Evolutionary conservation across 2,113 vertebrate species (phyloP).

Genomic region (Struthio camelus): DNA sequence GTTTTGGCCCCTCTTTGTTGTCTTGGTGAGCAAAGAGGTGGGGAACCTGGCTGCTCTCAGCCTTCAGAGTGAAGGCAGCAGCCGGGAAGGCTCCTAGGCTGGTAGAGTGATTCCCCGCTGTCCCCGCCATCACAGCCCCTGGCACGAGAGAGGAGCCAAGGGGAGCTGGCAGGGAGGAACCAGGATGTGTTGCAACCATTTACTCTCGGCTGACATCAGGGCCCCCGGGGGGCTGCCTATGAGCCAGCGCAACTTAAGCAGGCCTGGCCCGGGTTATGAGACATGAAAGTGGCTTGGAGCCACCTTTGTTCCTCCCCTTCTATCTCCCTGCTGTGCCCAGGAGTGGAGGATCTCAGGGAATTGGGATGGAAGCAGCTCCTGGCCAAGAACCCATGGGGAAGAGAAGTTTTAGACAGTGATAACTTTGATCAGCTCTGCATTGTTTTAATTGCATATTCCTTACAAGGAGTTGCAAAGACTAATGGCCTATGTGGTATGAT

Average conservation of each 20-base stretch:
- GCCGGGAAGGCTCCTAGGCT: neutral
- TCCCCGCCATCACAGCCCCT: neutral
- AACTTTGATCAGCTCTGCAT: neutral
- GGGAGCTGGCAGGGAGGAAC: neutral
- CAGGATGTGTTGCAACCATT: neutral
- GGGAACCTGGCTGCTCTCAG: neutral
- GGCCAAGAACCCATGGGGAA: neutral
- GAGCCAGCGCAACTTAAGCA: neutral
- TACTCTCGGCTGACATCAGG: neutral
- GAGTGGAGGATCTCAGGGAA: neutral
- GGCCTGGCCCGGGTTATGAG: neutral
- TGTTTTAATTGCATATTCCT: neutral
- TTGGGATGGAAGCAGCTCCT: neutral
- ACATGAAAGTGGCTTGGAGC: neutral
- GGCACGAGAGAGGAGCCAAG: neutral
- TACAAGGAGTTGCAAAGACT: neutral
- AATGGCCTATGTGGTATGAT: neutral
- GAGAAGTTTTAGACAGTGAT: neutral
- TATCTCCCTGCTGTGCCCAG: neutral
- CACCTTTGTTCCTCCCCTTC: slow-evolving; percentile 45
- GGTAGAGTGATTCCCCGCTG: neutral
- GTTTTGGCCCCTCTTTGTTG: neutral
- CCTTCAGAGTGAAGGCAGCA: neutral
- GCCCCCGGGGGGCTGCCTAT: neutral
- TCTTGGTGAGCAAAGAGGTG: neutral